phyloP scores from a whole-genome alignment of 2,888 invertebrate species.

The Rotaria macrura region DNA sequence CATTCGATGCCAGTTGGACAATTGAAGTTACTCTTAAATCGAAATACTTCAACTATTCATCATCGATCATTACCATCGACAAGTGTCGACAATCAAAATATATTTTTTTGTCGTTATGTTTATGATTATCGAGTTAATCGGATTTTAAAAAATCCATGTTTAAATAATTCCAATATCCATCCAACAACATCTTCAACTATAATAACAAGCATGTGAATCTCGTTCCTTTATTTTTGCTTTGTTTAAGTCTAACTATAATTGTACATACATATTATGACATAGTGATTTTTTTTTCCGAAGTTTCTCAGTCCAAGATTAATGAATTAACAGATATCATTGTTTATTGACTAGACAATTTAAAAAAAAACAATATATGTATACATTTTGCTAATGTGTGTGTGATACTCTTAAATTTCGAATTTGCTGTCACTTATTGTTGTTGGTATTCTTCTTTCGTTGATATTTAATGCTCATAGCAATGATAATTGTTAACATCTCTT shows the following conservation, averaged over 20 bases:
- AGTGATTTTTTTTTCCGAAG: too few species aligned
- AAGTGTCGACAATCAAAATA: conserved; percentile 66
- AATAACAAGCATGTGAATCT: not conserved
- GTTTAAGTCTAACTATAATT: not conserved
- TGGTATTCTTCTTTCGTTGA: not conserved
- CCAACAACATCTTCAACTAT: not conserved
- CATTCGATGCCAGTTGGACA: not conserved
- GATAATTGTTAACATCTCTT: not conserved
- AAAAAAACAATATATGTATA: not conserved
- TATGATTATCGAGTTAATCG: conserved; percentile 85
- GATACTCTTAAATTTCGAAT: not conserved
- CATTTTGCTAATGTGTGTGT: not conserved
- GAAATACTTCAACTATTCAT: conserved; percentile 36
- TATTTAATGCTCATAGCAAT: not conserved
- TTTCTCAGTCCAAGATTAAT: not conserved
- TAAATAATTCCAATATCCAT: not conserved
- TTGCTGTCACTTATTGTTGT: not conserved
- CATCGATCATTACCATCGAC: conserved; percentile 55
- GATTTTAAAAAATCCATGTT: conserved; percentile 54
- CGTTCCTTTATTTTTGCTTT: not conserved
- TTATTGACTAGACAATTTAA: not conserved
- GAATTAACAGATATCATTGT: not conserved
- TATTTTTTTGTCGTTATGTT: conserved; percentile 83
- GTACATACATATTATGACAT: not conserved
- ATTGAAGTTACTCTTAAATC: not conserved